Evolutionary conservation across 1,140 invertebrate species (phyloP).

Genomic region (Lepidurus apus): DNA sequence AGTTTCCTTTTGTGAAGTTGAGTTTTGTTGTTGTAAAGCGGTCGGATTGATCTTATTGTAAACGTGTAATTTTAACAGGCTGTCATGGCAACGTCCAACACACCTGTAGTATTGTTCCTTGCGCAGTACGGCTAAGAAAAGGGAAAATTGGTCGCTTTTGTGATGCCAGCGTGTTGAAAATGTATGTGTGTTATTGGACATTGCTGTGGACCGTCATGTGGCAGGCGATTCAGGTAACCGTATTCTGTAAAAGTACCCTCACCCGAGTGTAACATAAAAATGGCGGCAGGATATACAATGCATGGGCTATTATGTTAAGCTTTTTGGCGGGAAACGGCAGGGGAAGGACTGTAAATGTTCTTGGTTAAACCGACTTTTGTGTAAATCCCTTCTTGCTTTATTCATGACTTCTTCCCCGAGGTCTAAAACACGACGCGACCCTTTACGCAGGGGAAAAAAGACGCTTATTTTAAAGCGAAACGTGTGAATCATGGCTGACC

Average conservation of each 20-base stretch:
- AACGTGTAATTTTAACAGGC: neutral
- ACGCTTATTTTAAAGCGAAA: neutral
- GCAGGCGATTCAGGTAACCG: neutral
- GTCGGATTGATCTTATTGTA: conserved; percentile 8
- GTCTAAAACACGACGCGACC: neutral
- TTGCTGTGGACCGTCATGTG: neutral
- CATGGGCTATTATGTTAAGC: neutral
- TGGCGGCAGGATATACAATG: neutral
- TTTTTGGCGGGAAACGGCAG: neutral
- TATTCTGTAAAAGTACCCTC: neutral
- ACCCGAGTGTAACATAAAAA: neutral
- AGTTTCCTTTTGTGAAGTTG: too few species aligned
- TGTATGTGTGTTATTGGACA: conserved; percentile 10
- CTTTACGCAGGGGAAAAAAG: neutral
- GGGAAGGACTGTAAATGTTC: too few species aligned
- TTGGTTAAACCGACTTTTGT: too few species aligned
- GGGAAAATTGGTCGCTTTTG: neutral
- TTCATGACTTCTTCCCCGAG: neutral
- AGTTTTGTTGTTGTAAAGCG: too few species aligned
- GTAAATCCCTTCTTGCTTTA: neutral
- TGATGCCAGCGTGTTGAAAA: conserved; percentile 17
- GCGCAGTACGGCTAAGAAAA: neutral
- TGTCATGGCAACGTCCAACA: conserved; percentile 16
- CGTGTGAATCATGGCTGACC: too few species aligned
- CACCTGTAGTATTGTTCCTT: conserved; percentile 18